A percentile compares a stretch with the other conserved stretches of the same genome.
Conservation (phyloP, 2,797 vertebrate genomes). For the Menidia menidia region DNA sequence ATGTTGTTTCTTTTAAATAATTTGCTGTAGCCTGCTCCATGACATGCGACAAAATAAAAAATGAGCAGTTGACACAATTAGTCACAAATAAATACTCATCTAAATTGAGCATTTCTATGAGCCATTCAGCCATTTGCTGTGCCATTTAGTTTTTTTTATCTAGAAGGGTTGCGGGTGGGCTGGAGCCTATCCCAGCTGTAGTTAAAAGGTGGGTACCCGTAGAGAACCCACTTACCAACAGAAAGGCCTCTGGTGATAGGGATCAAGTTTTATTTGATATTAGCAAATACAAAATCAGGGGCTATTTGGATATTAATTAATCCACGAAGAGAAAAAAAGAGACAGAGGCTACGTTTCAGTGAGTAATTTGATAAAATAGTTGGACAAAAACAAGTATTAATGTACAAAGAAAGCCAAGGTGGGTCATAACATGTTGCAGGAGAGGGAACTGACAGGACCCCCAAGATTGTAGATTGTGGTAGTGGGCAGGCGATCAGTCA, state of each 20-base stretch:
- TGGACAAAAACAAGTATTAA: too few relatives aligned
- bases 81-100: not conserved
- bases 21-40: not conserved
- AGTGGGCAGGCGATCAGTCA: too few relatives aligned
- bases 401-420: too few relatives aligned
- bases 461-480: too few relatives aligned
- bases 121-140: too few relatives aligned
- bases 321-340: not conserved
- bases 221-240: not conserved
- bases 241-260: not conserved
- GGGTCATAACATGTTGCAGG: not conserved
- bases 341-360: too few relatives aligned
- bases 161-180: too few relatives aligned
- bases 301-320: not conserved
- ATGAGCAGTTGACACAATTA: not conserved
- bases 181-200: too few relatives aligned
- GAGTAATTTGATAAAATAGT: too few relatives aligned
- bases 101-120: too few relatives aligned
- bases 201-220: too few relatives aligned
- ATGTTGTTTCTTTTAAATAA: not conserved
- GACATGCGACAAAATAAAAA: not conserved
- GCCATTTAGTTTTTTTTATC: too few relatives aligned
- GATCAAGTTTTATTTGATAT: not conserved
- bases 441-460: not conserved
- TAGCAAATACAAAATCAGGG: not conserved